Evolutionary conservation across 1,140 invertebrate genomes (phyloP).

Genomic region (Drosophila rufa): DNA sequence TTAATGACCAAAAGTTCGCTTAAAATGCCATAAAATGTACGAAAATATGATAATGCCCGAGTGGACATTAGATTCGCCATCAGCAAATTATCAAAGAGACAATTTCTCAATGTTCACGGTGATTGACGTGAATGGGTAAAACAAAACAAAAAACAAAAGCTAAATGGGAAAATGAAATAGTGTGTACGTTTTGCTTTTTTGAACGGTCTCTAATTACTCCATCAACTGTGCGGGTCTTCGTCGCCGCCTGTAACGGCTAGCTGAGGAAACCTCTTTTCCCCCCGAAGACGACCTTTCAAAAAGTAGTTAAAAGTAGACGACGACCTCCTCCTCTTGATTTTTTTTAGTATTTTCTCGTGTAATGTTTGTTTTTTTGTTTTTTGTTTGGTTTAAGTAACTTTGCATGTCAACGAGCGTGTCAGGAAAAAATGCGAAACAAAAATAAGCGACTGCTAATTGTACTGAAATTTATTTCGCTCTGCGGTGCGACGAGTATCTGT

Average conservation of each 20-base stretch:
- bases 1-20: constrained; percentile 38
- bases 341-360: constrained; percentile 31
- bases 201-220: constrained; percentile 47
- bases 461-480: constrained; percentile 67
- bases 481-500: constrained; percentile 19
- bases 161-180: constrained; percentile 33
- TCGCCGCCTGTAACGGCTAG: constrained; percentile 26
- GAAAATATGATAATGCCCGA: constrained; percentile 43
- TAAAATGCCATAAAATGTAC: constrained; percentile 47
- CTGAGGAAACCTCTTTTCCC: not conserved
- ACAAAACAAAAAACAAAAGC: constrained; percentile 1
- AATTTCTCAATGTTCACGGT: constrained; percentile 47
- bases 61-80: constrained; percentile 43
- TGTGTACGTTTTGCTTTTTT: constrained; percentile 6
- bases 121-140: constrained; percentile 42
- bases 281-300: constrained; percentile 35
- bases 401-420: constrained; percentile 74
- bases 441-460: constrained; percentile 77
- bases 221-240: constrained; percentile 29
- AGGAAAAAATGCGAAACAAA: constrained; percentile 49
- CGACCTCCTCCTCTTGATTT: constrained; percentile 54
- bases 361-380: constrained; percentile 35
- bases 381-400: constrained; percentile 71
- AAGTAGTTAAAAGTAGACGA: constrained; percentile 51
- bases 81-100: constrained; percentile 48